phyloP scores from a whole-genome alignment of 2,113 vertebrate species.

The Leuciscus idus region DNA sequence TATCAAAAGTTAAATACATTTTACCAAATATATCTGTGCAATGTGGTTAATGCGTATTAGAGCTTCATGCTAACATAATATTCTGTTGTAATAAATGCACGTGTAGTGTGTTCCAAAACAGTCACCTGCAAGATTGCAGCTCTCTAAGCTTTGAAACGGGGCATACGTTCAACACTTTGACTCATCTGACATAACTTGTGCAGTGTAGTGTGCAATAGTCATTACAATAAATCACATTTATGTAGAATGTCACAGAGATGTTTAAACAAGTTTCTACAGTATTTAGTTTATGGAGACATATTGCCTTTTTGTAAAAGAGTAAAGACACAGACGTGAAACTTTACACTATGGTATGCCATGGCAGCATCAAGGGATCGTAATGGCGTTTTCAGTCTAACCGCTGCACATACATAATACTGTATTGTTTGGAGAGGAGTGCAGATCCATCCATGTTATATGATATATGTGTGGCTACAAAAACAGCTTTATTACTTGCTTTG shows the following conservation, averaged over 20 bases:
- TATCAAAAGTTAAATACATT: too few species aligned
- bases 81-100: not conserved
- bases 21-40: not conserved
- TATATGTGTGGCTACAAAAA: constrained; percentile 38
- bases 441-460: constrained; percentile 13
- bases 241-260: constrained; percentile 29
- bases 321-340: constrained; percentile 23
- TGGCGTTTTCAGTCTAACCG: constrained; percentile 31
- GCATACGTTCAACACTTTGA: not conserved
- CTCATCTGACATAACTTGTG: constrained; percentile 6
- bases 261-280: constrained; percentile 38
- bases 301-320: constrained; percentile 20
- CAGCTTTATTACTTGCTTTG: constrained; percentile 10
- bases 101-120: not conserved
- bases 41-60: not conserved
- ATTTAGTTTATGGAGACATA: constrained; percentile 31
- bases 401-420: constrained; percentile 27
- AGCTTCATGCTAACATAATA: not conserved
- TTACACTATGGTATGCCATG: constrained; percentile 32
- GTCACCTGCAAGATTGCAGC: not conserved
- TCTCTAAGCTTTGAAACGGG: not conserved
- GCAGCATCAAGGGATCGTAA: constrained; percentile 17
- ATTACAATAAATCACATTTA: constrained; percentile 30
- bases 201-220: constrained; percentile 13
- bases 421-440: constrained; percentile 30